A percentile compares a stretch with the other conserved stretches of the same genome.
Evolutionary conservation across 37 sponge, comb jelly and placozoan genomes (phyloP).

Genomic region (Halisarca cf. caerulea): DNA sequence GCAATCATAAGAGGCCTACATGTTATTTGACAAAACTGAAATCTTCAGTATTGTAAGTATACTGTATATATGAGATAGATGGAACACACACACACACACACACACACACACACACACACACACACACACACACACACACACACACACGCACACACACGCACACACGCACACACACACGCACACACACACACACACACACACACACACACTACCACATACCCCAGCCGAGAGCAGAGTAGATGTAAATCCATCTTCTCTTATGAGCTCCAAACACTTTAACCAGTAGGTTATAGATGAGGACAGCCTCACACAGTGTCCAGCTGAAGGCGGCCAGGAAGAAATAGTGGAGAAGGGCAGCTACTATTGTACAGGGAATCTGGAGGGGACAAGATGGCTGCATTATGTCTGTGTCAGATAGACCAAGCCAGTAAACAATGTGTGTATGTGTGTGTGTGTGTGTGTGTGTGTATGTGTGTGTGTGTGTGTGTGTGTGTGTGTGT

Average conservation of each 20-base stretch:
- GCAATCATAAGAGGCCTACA: too few relatives aligned
- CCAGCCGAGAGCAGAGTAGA: constrained; percentile 15
- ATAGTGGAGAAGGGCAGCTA: constrained; percentile 50
- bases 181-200: not conserved
- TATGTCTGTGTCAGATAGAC: not conserved
- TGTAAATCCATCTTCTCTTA: constrained; percentile 22
- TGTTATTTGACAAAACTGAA: too few relatives aligned
- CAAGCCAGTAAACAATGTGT: not conserved
- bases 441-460: not conserved
- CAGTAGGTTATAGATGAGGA: constrained; percentile 42
- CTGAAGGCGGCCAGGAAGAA: constrained; percentile 48
- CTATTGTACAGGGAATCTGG: constrained; percentile 3
- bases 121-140: constrained; percentile 9
- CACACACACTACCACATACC: not conserved
- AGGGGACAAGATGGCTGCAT: not conserved
- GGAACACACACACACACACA: not conserved
- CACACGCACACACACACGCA: not conserved
- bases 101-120: not conserved
- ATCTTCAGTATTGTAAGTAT: too few relatives aligned
- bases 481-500: not conserved
- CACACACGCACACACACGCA: not conserved
- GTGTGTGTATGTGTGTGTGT: not conserved
- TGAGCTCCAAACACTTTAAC: constrained; percentile 30
- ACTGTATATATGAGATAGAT: not conserved
- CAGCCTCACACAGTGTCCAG: constrained; percentile 54